Percentiles rank a stretch among this genome's conserved stretches.
Conservation (phyloP, 1,140 invertebrate species). For the Halictus rubicundus region DNA sequence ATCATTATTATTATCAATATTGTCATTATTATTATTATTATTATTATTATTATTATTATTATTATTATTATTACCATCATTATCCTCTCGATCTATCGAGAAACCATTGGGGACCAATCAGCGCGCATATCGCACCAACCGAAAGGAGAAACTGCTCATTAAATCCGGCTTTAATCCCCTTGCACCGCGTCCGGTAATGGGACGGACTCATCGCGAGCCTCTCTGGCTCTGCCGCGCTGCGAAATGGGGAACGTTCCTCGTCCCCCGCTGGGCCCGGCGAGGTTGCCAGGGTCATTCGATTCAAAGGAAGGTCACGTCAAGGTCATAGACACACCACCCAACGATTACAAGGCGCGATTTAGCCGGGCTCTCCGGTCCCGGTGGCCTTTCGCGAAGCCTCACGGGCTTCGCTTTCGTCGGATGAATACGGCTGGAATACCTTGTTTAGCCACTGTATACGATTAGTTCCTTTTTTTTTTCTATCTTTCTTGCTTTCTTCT, state of each 20-base stretch:
- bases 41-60: too few relatives aligned
- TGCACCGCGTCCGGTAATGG: constrained; percentile 40
- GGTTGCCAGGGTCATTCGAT: constrained; percentile 59
- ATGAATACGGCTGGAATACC: constrained; percentile 6
- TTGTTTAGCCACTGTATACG: neutral
- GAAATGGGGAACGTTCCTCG: constrained; percentile 44
- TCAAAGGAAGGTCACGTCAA: constrained; percentile 65
- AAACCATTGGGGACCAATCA: constrained; percentile 65
- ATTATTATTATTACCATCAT: too few relatives aligned
- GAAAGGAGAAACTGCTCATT: constrained; percentile 65
- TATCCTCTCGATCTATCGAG: too few relatives aligned
- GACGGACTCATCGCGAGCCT: constrained; percentile 22
- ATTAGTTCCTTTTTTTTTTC: neutral
- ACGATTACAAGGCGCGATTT: constrained; percentile 54
- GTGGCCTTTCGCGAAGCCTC: constrained; percentile 9
- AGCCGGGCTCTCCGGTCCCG: neutral
- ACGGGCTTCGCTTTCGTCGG: constrained; percentile 47
- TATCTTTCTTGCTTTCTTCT: neutral
- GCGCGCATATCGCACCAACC: constrained; percentile 62
- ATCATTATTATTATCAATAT: too few relatives aligned
- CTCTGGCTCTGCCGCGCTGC: neutral
- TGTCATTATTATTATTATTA: too few relatives aligned
- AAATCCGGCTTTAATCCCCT: constrained; percentile 56
- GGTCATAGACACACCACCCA: constrained; percentile 48
- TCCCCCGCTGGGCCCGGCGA: constrained; percentile 28